A percentile compares a stretch with the other conserved stretches of the same genome.
Conservation (phyloP, 2,113 vertebrate species). For the Hippocampus comes region DNA sequence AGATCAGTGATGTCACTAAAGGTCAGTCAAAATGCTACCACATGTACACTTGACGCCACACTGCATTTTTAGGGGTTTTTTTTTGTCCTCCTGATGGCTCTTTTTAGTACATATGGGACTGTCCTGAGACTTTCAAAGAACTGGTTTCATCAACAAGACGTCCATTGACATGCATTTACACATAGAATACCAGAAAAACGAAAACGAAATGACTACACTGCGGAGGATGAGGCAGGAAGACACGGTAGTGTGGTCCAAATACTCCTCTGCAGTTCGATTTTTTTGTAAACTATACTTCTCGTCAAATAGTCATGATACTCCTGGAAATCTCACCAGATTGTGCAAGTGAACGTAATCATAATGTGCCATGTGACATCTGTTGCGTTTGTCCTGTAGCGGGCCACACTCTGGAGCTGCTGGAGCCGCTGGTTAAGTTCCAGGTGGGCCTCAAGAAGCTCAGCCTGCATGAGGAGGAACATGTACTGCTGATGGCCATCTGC, state of each 20-base stretch:
- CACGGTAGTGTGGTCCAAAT: background rate
- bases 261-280: background rate
- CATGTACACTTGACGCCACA: background rate
- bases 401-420: slow-evolving; percentile 89
- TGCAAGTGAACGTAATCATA: background rate
- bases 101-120: background rate
- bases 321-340: background rate
- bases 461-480: slow-evolving; percentile 91
- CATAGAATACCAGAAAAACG: too few relatives aligned
- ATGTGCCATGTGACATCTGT: background rate
- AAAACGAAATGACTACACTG: too few relatives aligned
- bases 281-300: background rate
- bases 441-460: slow-evolving; percentile 93
- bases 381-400: slow-evolving; percentile 73
- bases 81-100: background rate
- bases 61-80: too few relatives aligned
- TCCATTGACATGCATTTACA: background rate
- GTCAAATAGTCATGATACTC: background rate
- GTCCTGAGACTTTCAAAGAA: slow-evolving; percentile 1
- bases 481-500: slow-evolving; percentile 98
- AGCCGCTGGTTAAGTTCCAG: slow-evolving; percentile 96
- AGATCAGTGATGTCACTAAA: slow-evolving; percentile 84
- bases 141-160: background rate
- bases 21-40: slow-evolving; percentile 67
- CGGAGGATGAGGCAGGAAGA: background rate